phyloP scores from a whole-genome alignment of 1,140 invertebrate genomes.

The Papilio polyxenes region DNA sequence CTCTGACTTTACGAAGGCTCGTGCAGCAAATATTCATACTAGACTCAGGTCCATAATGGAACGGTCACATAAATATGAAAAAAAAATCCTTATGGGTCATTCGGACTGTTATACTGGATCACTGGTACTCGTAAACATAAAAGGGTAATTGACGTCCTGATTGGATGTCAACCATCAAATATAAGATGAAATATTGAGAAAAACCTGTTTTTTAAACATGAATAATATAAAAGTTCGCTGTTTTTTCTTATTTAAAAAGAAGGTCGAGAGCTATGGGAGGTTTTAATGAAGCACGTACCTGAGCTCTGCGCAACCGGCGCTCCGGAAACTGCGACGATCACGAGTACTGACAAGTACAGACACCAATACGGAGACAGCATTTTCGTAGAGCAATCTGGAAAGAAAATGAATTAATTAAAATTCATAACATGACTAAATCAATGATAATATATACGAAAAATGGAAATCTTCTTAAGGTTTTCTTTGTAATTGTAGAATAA shows the following conservation, averaged over 20 bases:
- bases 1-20: too few relatives aligned
- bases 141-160: not conserved
- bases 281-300: constrained; percentile 27
- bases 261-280: constrained; percentile 3
- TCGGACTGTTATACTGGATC: too few relatives aligned
- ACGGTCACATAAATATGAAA: too few relatives aligned
- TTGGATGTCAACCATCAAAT: not conserved
- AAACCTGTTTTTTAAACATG: not conserved
- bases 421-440: not conserved
- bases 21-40: too few relatives aligned
- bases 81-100: too few relatives aligned
- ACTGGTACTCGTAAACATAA: too few relatives aligned
- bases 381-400: not conserved
- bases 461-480: not conserved
- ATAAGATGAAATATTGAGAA: not conserved
- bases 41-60: too few relatives aligned
- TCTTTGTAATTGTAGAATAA: too few relatives aligned
- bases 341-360: not conserved
- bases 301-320: constrained; percentile 24
- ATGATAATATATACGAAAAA: not conserved
- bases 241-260: not conserved
- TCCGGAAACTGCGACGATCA: not conserved
- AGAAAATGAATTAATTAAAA: not conserved
- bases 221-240: not conserved
- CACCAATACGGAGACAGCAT: constrained; percentile 7